Percentiles rank a stretch among this genome's conserved stretches.
Evolutionary conservation across 2,113 vertebrate species (phyloP).

Genomic region (Gambusia affinis): DNA sequence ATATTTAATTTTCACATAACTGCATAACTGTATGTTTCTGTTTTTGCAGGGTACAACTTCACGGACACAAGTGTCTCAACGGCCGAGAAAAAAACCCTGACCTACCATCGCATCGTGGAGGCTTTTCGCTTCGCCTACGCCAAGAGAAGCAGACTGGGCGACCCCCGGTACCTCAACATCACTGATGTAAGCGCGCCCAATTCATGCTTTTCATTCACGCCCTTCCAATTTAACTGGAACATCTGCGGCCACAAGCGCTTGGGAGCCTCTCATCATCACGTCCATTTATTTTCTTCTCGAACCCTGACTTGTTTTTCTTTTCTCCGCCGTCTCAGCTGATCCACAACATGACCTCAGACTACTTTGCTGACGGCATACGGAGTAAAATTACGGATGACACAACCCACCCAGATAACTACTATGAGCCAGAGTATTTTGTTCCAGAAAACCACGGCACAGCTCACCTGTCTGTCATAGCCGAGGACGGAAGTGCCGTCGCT

Average conservation of each 20-base stretch:
- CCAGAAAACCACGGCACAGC: constrained; percentile 88
- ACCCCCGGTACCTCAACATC: constrained; percentile 89
- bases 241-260: not conserved
- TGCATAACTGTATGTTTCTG: constrained; percentile 18
- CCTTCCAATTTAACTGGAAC: not conserved
- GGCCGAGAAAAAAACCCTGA: constrained; percentile 83
- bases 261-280: not conserved
- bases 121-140: constrained; percentile 96
- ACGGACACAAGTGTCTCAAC: constrained; percentile 84
- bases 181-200: constrained; percentile 81
- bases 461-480: constrained; percentile 90
- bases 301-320: constrained; percentile 17
- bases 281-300: not conserved
- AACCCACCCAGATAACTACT: constrained; percentile 86
- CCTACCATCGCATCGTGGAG: constrained; percentile 93
- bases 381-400: constrained; percentile 88
- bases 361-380: constrained; percentile 86
- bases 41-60: constrained; percentile 89
- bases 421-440: constrained; percentile 88
- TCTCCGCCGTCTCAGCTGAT: constrained; percentile 82
- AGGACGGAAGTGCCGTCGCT: constrained; percentile 94
- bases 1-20: not conserved
- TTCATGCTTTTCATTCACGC: not conserved
- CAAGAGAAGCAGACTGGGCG: constrained; percentile 92
- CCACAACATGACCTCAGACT: constrained; percentile 91